These are phyloP conservation scores for Miniopterus natalensis DNA, from an alignment of 2,113 vertebrate genomes.

Conservation along the genomic window DNA sequence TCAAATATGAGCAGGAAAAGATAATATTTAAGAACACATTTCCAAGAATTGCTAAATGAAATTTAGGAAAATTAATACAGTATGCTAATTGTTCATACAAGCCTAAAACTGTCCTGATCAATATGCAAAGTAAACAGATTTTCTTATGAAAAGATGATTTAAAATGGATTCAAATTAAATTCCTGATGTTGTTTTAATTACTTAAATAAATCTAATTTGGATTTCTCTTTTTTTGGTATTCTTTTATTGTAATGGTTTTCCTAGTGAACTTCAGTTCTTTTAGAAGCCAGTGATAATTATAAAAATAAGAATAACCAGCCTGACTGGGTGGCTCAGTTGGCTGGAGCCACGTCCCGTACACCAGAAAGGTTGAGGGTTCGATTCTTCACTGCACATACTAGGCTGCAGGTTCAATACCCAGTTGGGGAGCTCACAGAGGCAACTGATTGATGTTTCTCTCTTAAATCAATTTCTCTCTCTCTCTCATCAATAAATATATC, in stretches of 20 bases:
- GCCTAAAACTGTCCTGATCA: constrained; percentile 13
- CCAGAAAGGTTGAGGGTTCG: too few species aligned
- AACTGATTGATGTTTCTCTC: not conserved
- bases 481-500: not conserved
- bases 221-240: constrained; percentile 26
- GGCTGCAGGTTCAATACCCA: not conserved
- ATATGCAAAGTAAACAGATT: constrained; percentile 12
- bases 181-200: not conserved
- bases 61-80: not conserved
- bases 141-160: constrained; percentile 49
- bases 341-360: too few species aligned
- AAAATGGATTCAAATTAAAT: constrained; percentile 34
- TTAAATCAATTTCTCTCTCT: not conserved
- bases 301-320: not conserved
- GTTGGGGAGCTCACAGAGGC: not conserved
- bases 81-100: not conserved
- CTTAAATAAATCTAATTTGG: constrained; percentile 50
- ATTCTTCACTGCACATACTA: not conserved
- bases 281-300: constrained; percentile 7
- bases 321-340: not conserved
- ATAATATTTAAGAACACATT: not conserved
- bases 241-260: not conserved
- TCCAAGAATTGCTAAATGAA: constrained; percentile 52
- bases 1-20: constrained; percentile 23
- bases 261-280: not conserved